Conservation (phyloP, 2,797 vertebrate genomes). For the Trichosurus vulpecula region DNA sequence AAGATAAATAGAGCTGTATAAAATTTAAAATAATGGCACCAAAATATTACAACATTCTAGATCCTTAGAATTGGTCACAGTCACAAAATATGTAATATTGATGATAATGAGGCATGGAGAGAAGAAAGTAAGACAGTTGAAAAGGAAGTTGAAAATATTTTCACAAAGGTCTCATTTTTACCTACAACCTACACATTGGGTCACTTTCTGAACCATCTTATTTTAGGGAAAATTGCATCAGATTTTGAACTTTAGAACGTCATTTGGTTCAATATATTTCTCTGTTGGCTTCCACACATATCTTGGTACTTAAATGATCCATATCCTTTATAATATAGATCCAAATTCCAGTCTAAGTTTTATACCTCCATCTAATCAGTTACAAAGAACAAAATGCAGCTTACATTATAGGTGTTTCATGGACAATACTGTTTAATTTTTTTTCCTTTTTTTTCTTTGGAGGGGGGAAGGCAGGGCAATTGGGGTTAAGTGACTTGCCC, state of each 20-base stretch:
- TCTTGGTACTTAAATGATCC: not conserved
- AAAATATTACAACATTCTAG: not conserved
- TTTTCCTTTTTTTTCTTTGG: no score
- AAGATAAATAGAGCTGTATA: not conserved
- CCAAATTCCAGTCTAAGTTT: not conserved
- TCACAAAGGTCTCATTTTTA: not conserved
- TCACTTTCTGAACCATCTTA: not conserved
- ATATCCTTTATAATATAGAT: no score
- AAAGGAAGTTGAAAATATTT: not conserved
- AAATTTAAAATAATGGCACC: not conserved
- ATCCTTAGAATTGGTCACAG: not conserved
- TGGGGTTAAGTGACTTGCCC: no score
- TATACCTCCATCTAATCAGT: not conserved
- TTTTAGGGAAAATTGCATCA: not conserved
- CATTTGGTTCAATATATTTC: not conserved
- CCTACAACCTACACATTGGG: no score
- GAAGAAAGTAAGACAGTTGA: not conserved
- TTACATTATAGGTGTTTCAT: not conserved
- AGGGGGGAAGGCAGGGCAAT: no score
- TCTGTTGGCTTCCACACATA: not conserved
- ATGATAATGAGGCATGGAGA: not conserved
- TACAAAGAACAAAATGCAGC: not conserved
- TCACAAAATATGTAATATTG: not conserved
- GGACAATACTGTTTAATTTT: not conserved
- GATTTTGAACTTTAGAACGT: not conserved